These are phyloP conservation scores for Pristionchus maxplancki DNA, from an alignment of 2,888 invertebrate species.

Conservation along the genomic window DNA sequence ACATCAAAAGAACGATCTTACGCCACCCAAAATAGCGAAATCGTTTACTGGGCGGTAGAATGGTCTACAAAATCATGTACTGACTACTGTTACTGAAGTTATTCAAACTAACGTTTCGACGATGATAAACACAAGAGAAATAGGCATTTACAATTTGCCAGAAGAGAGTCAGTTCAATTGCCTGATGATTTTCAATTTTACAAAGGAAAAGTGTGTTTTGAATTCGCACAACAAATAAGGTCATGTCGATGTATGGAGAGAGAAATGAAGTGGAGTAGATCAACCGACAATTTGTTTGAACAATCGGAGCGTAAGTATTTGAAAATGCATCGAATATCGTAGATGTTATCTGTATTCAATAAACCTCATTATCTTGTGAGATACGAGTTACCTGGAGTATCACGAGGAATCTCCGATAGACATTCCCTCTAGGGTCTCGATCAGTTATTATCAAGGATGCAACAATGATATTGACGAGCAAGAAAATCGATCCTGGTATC, in stretches of 20 bases:
- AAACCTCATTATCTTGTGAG: not conserved
- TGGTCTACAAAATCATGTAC: not conserved
- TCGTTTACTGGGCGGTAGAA: not conserved
- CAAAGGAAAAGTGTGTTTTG: too few relatives aligned
- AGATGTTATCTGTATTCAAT: not conserved
- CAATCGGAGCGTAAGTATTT: not conserved
- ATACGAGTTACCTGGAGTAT: not conserved
- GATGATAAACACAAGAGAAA: not conserved
- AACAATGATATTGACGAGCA: not conserved
- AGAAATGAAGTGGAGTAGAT: not conserved
- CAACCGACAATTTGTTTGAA: not conserved
- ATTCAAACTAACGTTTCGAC: not conserved
- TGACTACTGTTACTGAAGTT: not conserved
- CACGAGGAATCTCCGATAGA: not conserved
- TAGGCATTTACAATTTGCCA: not conserved
- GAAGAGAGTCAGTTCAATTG: not conserved
- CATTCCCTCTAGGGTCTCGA: not conserved
- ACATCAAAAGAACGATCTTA: not conserved
- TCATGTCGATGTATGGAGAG: not conserved
- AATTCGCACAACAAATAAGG: not conserved
- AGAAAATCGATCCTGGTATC: too few relatives aligned
- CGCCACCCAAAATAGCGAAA: conserved; percentile 17
- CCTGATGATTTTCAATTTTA: not conserved
- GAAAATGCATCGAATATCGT: not conserved
- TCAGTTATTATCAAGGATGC: not conserved